These are phyloP conservation scores for Philaenus spumarius DNA, from an alignment of 1,140 invertebrate species.

Conservation along the genomic window DNA sequence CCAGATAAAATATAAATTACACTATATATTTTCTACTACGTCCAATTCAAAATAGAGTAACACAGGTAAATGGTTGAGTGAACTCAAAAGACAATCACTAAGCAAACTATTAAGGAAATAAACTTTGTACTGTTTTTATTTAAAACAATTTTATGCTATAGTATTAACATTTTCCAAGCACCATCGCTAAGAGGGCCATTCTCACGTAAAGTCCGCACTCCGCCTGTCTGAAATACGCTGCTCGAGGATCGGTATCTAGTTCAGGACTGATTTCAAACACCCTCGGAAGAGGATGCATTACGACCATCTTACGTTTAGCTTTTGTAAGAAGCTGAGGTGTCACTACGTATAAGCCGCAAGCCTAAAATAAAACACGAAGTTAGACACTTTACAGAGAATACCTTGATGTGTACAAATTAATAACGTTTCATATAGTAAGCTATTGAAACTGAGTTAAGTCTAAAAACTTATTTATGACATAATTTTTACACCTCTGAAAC, in stretches of 20 bases:
- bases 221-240: constrained; percentile 97
- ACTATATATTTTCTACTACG: too few relatives aligned
- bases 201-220: constrained; percentile 97
- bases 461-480: too few relatives aligned
- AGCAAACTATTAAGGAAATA: background rate
- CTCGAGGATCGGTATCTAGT: constrained; percentile 92
- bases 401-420: too few relatives aligned
- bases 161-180: constrained; percentile 55
- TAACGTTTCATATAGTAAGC: too few relatives aligned
- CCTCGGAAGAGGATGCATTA: constrained; percentile 96
- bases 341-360: constrained; percentile 78
- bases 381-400: too few relatives aligned
- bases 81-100: too few relatives aligned
- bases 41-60: too few relatives aligned
- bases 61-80: too few relatives aligned
- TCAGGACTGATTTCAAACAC: constrained; percentile 91
- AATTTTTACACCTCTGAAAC: too few relatives aligned
- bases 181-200: constrained; percentile 93
- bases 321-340: constrained; percentile 93
- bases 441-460: too few relatives aligned
- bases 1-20: too few relatives aligned
- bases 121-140: background rate
- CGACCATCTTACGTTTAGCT: constrained; percentile 89
- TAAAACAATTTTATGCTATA: background rate
- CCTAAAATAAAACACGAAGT: constrained; percentile 49